Percentiles rank a stretch among this genome's conserved stretches.
Conservation (phyloP, 2,888 invertebrate genomes). For the Nephrocerus scutellatus region DNA sequence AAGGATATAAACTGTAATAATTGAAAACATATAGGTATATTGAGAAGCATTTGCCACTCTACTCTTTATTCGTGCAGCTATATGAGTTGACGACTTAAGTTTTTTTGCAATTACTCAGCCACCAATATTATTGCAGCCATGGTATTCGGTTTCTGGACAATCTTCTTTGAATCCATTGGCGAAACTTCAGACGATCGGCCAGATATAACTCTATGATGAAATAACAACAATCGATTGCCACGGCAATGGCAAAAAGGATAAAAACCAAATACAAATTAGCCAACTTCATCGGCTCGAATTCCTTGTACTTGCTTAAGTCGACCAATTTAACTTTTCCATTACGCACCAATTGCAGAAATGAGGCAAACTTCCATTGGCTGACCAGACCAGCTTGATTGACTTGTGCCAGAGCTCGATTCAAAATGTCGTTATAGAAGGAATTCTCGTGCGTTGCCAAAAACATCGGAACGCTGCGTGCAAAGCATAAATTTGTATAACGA, state of each 20-base stretch:
- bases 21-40: no score
- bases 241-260: constrained; percentile 6
- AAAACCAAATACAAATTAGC: constrained; percentile 16
- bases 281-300: constrained; percentile 19
- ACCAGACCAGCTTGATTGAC: constrained; percentile 17
- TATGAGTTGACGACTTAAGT: no score
- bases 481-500: constrained; percentile 20
- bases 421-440: constrained; percentile 16
- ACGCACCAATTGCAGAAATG: constrained; percentile 18
- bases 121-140: no score
- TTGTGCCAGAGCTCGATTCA: constrained; percentile 19
- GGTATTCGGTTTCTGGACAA: no score
- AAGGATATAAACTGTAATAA: no score
- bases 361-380: constrained; percentile 17
- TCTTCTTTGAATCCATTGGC: no score
- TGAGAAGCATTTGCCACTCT: no score
- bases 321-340: constrained; percentile 7
- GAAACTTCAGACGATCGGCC: no score
- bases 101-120: no score
- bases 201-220: constrained; percentile 11
- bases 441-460: constrained; percentile 18
- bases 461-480: constrained; percentile 13
- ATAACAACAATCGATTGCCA: constrained; percentile 4
- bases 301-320: constrained; percentile 6
- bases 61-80: no score